Conservation (phyloP, 2,888 invertebrate species). For the Scaptomyza caliginosa region DNA sequence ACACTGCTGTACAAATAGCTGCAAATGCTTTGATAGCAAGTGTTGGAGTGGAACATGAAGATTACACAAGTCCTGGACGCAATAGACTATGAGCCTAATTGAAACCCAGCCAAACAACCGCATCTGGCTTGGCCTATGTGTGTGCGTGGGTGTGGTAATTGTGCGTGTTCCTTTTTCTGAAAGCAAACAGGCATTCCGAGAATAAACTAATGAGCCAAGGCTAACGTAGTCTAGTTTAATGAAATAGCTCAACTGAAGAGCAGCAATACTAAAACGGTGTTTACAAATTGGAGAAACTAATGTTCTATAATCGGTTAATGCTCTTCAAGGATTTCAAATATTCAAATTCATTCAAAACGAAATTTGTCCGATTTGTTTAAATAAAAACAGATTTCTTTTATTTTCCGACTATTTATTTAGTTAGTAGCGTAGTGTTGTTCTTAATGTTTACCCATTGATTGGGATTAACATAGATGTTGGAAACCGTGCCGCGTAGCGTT, state of each 20-base stretch:
- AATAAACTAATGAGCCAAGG: neutral
- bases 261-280: no score
- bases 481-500: slow-evolving; percentile 82
- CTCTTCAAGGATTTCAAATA: no score
- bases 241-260: neutral
- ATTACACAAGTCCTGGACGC: slow-evolving; percentile 7
- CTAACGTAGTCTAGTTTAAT: no score
- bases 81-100: neutral
- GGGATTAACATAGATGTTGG: slow-evolving; percentile 82
- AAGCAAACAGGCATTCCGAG: neutral
- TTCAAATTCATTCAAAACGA: no score
- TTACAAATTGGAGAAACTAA: no score
- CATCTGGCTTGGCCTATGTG: neutral
- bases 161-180: neutral
- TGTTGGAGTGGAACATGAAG: slow-evolving; percentile 37
- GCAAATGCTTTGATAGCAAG: slow-evolving; percentile 58
- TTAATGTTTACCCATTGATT: slow-evolving; percentile 73
- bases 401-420: slow-evolving; percentile 34
- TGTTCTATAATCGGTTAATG: no score
- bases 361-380: no score
- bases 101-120: neutral
- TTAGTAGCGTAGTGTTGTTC: neutral
- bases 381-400: no score
- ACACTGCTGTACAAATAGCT: slow-evolving; percentile 25
- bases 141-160: slow-evolving; percentile 6